Percentiles rank a stretch among this genome's conserved stretches.
phyloP scores from a whole-genome alignment of 2,797 vertebrate species.

The Eremophila alpestris region DNA sequence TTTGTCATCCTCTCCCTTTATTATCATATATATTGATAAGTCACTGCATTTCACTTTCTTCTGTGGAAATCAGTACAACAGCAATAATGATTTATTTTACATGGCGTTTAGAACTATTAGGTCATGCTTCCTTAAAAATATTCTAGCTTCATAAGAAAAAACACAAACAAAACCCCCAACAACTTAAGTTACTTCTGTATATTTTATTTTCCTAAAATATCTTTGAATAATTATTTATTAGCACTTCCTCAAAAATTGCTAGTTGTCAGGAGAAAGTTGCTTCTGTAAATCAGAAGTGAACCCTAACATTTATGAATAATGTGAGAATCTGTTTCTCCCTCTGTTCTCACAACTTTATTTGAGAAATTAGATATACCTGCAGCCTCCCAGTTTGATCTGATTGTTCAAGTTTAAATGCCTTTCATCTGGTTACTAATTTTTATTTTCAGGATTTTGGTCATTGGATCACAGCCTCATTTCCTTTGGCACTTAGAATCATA shows the following conservation, averaged over 20 bases:
- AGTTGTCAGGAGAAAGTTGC: neutral
- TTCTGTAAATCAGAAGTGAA: conserved; percentile 1
- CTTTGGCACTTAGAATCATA: neutral
- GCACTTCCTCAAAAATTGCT: neutral
- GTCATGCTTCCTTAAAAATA: neutral
- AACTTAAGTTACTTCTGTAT: neutral
- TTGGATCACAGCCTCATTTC: neutral
- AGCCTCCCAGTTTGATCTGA: neutral
- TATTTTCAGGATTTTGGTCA: neutral
- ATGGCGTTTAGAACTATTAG: neutral
- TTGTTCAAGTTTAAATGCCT: neutral
- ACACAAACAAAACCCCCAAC: rapidly evolving
- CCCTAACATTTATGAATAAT: neutral
- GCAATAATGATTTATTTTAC: neutral
- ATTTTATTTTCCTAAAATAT: conserved; percentile 6
- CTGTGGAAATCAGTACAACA: neutral
- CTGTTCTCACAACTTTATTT: neutral
- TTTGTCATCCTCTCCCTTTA: neutral
- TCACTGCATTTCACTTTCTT: neutral
- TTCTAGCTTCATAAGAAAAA: neutral
- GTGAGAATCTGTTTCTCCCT: neutral
- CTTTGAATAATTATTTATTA: conserved; percentile 6
- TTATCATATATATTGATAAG: neutral
- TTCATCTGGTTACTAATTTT: neutral
- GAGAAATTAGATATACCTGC: neutral